Evolutionary conservation across 1,140 invertebrate species (phyloP).

Genomic region (Bombus vancouverensis): DNA sequence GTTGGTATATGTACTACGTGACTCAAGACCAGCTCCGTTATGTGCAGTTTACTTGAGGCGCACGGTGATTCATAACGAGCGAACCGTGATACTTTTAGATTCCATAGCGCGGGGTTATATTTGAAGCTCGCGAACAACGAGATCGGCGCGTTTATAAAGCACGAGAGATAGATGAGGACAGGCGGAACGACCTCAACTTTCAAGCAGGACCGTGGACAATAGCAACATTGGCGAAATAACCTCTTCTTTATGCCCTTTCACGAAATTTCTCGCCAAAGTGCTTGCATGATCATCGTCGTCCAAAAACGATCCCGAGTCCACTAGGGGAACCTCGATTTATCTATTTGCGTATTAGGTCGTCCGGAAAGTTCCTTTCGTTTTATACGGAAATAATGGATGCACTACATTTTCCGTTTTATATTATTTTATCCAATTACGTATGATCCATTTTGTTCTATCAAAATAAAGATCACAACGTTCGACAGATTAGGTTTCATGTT

Average conservation of each 20-base stretch:
- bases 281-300: not conserved
- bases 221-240: not conserved
- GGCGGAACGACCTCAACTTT: not conserved
- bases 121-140: constrained; percentile 20
- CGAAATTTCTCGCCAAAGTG: not conserved
- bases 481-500: no score
- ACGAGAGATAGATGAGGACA: not conserved
- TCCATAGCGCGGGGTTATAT: constrained; percentile 13
- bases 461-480: no score
- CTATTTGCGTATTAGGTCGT: not conserved
- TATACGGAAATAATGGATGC: no score
- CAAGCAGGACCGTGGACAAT: not conserved
- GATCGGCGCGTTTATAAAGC: not conserved
- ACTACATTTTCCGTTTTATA: no score
- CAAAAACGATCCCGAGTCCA: not conserved
- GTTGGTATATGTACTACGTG: constrained; percentile 4
- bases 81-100: constrained; percentile 52
- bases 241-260: not conserved
- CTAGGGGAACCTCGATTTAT: not conserved
- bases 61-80: constrained; percentile 43
- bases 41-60: constrained; percentile 22
- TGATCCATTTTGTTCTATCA: no score
- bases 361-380: no score
- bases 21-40: constrained; percentile 29
- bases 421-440: no score